Evolutionary conservation across 1,140 invertebrate species (phyloP).

Genomic region (Cydia fagiglandana): DNA sequence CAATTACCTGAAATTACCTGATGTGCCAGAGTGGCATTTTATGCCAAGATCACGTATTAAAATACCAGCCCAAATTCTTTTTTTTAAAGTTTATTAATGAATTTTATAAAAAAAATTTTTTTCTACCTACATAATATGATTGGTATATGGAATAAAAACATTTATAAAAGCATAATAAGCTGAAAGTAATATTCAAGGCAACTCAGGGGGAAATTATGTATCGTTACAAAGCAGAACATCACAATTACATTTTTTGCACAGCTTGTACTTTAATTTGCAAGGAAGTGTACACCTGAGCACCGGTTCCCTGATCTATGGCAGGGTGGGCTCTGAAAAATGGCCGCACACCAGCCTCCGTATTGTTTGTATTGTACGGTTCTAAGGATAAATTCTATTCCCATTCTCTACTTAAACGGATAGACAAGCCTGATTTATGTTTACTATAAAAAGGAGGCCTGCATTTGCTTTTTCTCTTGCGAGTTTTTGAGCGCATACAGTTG

Average conservation of each 20-base stretch:
- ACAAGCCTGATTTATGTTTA: slow-evolving; percentile 27
- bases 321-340: slow-evolving; percentile 28
- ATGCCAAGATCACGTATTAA: no score
- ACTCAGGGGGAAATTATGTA: background rate
- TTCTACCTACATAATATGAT: no score
- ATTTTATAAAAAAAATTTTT: no score
- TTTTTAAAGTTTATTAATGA: no score
- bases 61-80: no score
- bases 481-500: background rate
- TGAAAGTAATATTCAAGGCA: no score
- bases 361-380: slow-evolving; percentile 25
- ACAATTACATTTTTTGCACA: background rate
- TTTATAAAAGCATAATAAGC: no score
- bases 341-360: slow-evolving; percentile 8
- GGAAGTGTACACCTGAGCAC: slow-evolving; percentile 19
- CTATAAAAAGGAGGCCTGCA: slow-evolving; percentile 19
- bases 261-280: slow-evolving; percentile 10
- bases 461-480: background rate
- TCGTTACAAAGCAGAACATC: background rate
- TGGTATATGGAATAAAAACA: no score
- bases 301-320: slow-evolving; percentile 26
- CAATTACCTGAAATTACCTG: no score
- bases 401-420: slow-evolving; percentile 31
- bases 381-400: slow-evolving; percentile 26
- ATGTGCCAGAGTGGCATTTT: no score